These are phyloP conservation scores for Cololabis saira DNA, from an alignment of 2,113 vertebrate species.

Conservation along the genomic window DNA sequence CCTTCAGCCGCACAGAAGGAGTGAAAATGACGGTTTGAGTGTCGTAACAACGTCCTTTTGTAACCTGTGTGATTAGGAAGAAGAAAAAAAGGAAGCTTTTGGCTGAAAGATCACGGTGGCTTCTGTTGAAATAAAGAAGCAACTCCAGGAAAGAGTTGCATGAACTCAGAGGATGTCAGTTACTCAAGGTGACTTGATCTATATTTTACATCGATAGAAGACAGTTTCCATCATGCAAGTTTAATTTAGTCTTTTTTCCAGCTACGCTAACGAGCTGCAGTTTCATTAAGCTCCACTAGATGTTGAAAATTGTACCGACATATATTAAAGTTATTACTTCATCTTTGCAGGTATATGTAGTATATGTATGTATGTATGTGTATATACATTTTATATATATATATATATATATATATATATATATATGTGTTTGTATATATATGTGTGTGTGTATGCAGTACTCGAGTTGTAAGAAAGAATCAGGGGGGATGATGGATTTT, in stretches of 20 bases:
- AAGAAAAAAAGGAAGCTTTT: slow-evolving; percentile 49
- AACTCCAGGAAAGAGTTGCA: neutral
- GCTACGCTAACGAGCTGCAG: neutral
- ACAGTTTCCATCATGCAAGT: neutral
- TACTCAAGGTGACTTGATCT: neutral
- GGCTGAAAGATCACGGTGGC: slow-evolving; percentile 24
- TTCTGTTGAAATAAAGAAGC: slow-evolving; percentile 44
- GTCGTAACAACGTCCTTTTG: slow-evolving; percentile 41
- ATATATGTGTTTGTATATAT: too few relatives aligned
- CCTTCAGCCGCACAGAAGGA: slow-evolving; percentile 4
- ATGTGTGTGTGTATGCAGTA: too few relatives aligned
- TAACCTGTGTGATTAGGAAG: slow-evolving; percentile 9
- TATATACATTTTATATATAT: too few relatives aligned
- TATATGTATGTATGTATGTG: too few relatives aligned
- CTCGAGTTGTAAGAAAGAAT: too few relatives aligned
- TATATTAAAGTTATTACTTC: too few relatives aligned
- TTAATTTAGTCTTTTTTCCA: neutral
- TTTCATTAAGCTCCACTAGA: slow-evolving; percentile 1
- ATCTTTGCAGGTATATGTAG: too few relatives aligned
- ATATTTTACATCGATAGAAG: neutral
- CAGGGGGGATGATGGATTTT: too few relatives aligned
- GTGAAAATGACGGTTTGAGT: slow-evolving; percentile 3
- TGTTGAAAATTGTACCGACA: neutral
- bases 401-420: too few relatives aligned
- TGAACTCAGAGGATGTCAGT: neutral